Evolutionary conservation across 92 coral and sea anemone genomes (phyloP).

Genomic region (Porites lobata): DNA sequence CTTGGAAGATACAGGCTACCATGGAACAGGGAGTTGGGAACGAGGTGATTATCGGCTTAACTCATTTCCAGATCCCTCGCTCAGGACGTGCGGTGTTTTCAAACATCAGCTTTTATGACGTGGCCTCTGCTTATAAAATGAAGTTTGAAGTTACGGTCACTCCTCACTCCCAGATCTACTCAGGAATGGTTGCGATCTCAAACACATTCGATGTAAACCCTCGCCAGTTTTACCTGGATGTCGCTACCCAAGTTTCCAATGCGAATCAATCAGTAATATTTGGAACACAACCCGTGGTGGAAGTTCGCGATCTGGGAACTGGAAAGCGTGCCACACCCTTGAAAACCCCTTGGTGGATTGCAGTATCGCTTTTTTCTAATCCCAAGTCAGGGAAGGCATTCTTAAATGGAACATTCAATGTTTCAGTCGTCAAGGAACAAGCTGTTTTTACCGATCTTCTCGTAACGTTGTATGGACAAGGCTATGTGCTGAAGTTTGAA

Average conservation of each 20-base stretch:
- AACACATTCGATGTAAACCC: conserved; percentile 72
- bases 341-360: conserved; percentile 68
- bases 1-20: conserved; percentile 65
- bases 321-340: conserved; percentile 80
- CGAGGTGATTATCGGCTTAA: conserved; percentile 51
- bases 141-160: conserved; percentile 69
- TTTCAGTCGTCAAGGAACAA: conserved; percentile 71
- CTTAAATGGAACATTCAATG: conserved; percentile 73
- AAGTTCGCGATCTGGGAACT: conserved; percentile 90
- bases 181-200: conserved; percentile 69
- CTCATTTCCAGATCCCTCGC: conserved; percentile 64
- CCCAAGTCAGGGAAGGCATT: conserved; percentile 72
- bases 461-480: conserved; percentile 70
- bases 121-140: conserved; percentile 61
- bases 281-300: conserved; percentile 83
- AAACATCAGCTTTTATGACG: conserved; percentile 76
- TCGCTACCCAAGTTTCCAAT: conserved; percentile 64
- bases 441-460: conserved; percentile 79
- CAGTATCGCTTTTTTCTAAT: conserved; percentile 62
- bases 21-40: conserved; percentile 52
- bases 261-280: conserved; percentile 83
- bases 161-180: conserved; percentile 70
- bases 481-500: conserved; percentile 69
- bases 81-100: conserved; percentile 78
- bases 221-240: conserved; percentile 72